Evolutionary conservation across 1,140 invertebrate genomes (phyloP).

Genomic region (Drosophila melanica): DNA sequence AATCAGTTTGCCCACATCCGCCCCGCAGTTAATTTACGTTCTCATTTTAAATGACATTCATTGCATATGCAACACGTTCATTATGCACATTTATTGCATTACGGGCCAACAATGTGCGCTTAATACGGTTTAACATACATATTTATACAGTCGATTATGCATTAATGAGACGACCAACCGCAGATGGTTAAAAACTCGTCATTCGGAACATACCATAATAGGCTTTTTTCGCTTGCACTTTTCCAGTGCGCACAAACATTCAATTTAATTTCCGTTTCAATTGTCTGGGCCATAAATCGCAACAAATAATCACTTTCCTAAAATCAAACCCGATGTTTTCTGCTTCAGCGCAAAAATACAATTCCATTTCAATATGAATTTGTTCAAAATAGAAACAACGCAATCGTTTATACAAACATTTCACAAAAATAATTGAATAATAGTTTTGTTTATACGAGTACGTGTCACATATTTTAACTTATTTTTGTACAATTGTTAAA

Average conservation of each 20-base stretch:
- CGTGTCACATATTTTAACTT: too few relatives aligned
- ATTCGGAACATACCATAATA: neutral
- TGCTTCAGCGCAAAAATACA: neutral
- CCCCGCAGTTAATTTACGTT: constrained; percentile 20
- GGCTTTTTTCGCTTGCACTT: neutral
- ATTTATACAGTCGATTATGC: constrained; percentile 53
- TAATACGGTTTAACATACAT: constrained; percentile 55
- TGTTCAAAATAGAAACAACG: neutral
- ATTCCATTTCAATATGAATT: too few relatives aligned
- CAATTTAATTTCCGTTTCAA: constrained; percentile 65
- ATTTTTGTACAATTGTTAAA: too few relatives aligned
- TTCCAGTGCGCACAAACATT: neutral
- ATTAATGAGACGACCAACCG: constrained; percentile 62
- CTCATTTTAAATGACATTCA: constrained; percentile 34
- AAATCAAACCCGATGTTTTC: constrained; percentile 42
- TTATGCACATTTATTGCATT: constrained; percentile 69
- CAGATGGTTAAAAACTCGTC: constrained; percentile 56
- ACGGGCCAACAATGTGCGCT: constrained; percentile 48
- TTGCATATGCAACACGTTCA: constrained; percentile 42
- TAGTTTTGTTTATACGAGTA: too few relatives aligned
- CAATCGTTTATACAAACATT: too few relatives aligned
- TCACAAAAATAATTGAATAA: too few relatives aligned
- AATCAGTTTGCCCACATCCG: constrained; percentile 15
- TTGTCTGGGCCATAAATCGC: constrained; percentile 18
- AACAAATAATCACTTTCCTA: constrained; percentile 12